Conservation (phyloP, 2,797 vertebrate genomes). For the Spea hammondii region DNA sequence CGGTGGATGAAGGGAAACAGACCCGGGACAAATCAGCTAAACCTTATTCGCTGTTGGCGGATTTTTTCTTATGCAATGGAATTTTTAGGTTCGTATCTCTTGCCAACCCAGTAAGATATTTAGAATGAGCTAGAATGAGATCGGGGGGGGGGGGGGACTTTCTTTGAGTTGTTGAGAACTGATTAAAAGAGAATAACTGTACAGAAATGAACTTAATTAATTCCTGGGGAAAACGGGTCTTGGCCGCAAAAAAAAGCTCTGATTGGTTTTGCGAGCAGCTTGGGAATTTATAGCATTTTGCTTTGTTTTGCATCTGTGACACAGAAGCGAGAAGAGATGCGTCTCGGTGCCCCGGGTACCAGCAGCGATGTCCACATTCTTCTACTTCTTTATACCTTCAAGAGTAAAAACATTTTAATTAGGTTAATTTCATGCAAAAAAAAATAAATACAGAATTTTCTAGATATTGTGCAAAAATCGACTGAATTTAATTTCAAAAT, state of each 20-base stretch:
- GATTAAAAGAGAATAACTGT: conserved; percentile 38
- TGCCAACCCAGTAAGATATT: conserved; percentile 27
- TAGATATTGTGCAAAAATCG: too few relatives aligned
- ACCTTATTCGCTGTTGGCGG: too few relatives aligned
- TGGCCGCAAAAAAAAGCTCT: neutral
- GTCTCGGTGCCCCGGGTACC: neutral
- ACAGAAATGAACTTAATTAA: conserved; percentile 41
- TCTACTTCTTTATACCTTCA: conserved; percentile 10
- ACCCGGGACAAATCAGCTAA: too few relatives aligned
- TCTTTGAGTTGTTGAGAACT: conserved; percentile 36
- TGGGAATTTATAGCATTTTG: conserved; percentile 29
- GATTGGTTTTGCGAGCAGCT: conserved; percentile 7
- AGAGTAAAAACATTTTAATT: conserved; percentile 4
- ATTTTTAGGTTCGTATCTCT: too few relatives aligned
- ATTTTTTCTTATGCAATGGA: too few relatives aligned
- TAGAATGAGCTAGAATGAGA: conserved; percentile 35
- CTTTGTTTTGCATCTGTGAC: conserved; percentile 13
- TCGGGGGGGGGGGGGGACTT: conserved; percentile 27
- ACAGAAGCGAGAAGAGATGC: neutral
- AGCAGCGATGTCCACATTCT: neutral
- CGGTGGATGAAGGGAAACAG: too few relatives aligned
- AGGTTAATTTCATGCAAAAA: neutral
- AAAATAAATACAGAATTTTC: neutral
- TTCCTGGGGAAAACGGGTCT: conserved; percentile 38
- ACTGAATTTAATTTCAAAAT: too few relatives aligned